Percentiles rank a stretch among this genome's conserved stretches.
These are phyloP conservation scores for Beroe ovata DNA, from an alignment of 37 sponge, comb jelly and placozoan genomes.

Conservation along the genomic window DNA sequence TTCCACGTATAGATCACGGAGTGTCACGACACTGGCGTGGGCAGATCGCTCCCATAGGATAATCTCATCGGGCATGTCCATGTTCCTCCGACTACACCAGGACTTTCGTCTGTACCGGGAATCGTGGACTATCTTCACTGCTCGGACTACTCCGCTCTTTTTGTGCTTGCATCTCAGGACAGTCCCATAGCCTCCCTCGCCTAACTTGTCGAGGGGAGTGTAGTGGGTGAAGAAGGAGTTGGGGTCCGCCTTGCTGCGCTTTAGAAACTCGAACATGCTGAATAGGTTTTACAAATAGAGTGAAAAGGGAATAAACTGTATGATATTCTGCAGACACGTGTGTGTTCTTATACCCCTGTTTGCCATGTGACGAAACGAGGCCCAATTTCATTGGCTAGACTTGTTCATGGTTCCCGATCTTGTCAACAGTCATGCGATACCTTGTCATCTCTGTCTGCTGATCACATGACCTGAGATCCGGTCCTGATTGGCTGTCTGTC, in stretches of 20 bases:
- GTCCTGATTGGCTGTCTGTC: too few species aligned
- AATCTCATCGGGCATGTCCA: background rate
- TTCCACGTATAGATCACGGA: slow-evolving; percentile 22
- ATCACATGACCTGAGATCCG: background rate
- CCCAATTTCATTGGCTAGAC: background rate
- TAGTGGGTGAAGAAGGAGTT: slow-evolving; percentile 23
- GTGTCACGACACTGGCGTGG: background rate
- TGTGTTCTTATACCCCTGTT: too few species aligned
- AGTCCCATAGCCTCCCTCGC: slow-evolving; percentile 13
- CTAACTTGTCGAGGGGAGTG: slow-evolving; percentile 14
- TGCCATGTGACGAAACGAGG: background rate
- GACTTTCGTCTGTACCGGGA: slow-evolving; percentile 14
- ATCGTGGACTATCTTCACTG: slow-evolving; percentile 44
- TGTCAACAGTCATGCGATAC: background rate
- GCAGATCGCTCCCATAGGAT: background rate
- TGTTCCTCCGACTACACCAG: background rate
- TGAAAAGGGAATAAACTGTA: background rate
- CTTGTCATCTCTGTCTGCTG: background rate
- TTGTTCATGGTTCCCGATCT: background rate
- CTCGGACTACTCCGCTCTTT: background rate
- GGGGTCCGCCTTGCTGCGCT: background rate
- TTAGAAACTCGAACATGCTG: slow-evolving; percentile 1
- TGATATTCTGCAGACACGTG: too few species aligned
- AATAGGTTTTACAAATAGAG: background rate
- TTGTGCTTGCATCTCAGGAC: background rate